These are phyloP conservation scores for Galaxea fascicularis DNA, from an alignment of 92 coral and sea anemone species.

Conservation along the genomic window DNA sequence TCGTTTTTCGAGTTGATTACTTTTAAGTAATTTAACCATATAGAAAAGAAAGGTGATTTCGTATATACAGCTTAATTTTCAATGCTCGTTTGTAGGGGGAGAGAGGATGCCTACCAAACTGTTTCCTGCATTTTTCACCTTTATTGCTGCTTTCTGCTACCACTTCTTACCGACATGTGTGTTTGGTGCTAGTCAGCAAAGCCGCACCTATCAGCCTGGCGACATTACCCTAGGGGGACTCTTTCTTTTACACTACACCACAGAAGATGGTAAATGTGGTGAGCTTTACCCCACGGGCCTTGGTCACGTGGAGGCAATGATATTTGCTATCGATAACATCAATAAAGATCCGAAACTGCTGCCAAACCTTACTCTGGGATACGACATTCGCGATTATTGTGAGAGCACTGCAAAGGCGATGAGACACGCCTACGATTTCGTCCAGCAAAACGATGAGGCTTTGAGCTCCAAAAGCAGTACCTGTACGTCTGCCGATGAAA, in stretches of 20 bases:
- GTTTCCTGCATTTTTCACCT: no score
- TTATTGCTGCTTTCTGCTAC: no score
- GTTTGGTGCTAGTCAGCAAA: background rate
- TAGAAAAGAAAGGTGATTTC: no score
- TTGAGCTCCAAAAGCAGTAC: background rate
- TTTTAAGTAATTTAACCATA: no score
- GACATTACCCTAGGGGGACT: conserved; percentile 69
- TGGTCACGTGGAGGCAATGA: conserved; percentile 75
- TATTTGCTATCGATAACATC: conserved; percentile 63
- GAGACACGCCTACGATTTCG: conserved; percentile 65
- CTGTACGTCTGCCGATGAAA: background rate
- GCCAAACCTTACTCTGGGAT: conserved; percentile 60
- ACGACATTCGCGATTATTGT: conserved; percentile 77
- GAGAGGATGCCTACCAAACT: no score
- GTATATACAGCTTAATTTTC: no score
- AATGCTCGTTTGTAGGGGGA: no score
- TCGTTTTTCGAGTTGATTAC: no score
- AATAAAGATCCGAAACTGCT: conserved; percentile 59
- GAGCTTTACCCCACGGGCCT: conserved; percentile 69
- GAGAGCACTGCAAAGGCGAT: conserved; percentile 72
- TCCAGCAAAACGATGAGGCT: conserved; percentile 43
- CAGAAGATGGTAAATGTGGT: conserved; percentile 57
- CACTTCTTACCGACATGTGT: no score
- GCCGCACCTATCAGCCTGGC: conserved; percentile 33
- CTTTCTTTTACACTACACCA: conserved; percentile 60